These are phyloP conservation scores for Rhingia campestris DNA, from an alignment of 2,888 invertebrate genomes.

Conservation along the genomic window DNA sequence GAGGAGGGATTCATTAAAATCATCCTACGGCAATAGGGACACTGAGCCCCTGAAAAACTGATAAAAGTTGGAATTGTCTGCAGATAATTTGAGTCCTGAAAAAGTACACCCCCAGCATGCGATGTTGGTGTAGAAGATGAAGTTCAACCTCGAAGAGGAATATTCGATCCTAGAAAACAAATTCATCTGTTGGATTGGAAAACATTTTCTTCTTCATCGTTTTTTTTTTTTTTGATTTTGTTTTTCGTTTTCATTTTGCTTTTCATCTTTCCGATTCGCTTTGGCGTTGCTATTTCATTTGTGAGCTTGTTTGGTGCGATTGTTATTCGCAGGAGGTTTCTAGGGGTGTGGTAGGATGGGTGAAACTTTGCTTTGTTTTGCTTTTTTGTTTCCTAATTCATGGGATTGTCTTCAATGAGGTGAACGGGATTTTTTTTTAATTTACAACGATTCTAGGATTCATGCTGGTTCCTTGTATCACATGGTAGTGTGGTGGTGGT, in stretches of 20 bases:
- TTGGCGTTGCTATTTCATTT: constrained; percentile 36
- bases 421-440: constrained; percentile 45
- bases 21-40: constrained; percentile 26
- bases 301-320: constrained; percentile 40
- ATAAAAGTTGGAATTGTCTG: constrained; percentile 40
- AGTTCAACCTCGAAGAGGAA: constrained; percentile 16
- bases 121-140: not conserved
- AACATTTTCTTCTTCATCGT: not conserved
- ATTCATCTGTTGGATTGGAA: constrained; percentile 39
- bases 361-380: constrained; percentile 12
- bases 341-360: not conserved
- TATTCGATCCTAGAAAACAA: constrained; percentile 41
- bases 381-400: constrained; percentile 26
- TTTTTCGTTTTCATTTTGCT: too few species aligned
- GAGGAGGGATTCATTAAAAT: constrained; percentile 43
- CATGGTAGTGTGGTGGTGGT: not conserved
- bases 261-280: too few species aligned
- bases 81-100: constrained; percentile 46
- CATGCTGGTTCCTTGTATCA: constrained; percentile 27
- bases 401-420: constrained; percentile 40
- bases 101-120: not conserved
- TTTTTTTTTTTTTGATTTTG: too few species aligned
- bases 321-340: constrained; percentile 26
- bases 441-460: constrained; percentile 17
- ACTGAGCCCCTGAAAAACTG: constrained; percentile 14